phyloP scores from a whole-genome alignment of 2,888 invertebrate genomes.

The Coelogynopora nodosa region DNA sequence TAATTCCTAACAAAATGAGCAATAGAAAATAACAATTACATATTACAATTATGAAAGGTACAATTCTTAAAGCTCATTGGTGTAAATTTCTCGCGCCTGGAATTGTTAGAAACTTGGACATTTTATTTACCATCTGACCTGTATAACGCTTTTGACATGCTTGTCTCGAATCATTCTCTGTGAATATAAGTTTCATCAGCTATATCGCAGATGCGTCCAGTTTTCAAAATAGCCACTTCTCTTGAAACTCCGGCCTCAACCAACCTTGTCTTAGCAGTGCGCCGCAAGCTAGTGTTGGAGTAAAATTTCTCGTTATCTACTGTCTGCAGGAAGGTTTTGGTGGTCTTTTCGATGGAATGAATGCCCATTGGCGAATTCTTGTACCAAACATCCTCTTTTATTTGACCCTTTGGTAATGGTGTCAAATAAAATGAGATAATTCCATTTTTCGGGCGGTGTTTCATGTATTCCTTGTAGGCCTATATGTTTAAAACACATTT shows the following conservation, averaged over 20 bases:
- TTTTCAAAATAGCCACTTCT: not conserved
- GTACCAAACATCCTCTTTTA: not conserved
- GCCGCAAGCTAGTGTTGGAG: not conserved
- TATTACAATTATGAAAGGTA: too few relatives aligned
- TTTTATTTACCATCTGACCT: not conserved
- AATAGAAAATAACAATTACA: too few relatives aligned
- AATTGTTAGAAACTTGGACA: too few relatives aligned
- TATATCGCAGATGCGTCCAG: not conserved
- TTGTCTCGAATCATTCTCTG: not conserved
- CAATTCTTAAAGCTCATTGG: too few relatives aligned
- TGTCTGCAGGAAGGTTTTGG: not conserved
- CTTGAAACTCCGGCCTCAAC: not conserved
- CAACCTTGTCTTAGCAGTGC: not conserved
- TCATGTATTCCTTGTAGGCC: not conserved
- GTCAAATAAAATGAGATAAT: not conserved
- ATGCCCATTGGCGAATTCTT: not conserved
- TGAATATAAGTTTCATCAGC: not conserved
- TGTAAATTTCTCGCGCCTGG: too few relatives aligned
- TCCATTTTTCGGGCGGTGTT: not conserved
- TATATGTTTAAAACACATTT: not conserved
- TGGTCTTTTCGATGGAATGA: not conserved
- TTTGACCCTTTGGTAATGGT: not conserved
- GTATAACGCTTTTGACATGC: not conserved
- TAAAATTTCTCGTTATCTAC: not conserved
- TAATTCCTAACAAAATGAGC: too few relatives aligned